Evolutionary conservation across 2,113 vertebrate species (phyloP), one percentile per base, ranked within the genome.

Genomic region (Rhinichthys klamathensis): DNA sequence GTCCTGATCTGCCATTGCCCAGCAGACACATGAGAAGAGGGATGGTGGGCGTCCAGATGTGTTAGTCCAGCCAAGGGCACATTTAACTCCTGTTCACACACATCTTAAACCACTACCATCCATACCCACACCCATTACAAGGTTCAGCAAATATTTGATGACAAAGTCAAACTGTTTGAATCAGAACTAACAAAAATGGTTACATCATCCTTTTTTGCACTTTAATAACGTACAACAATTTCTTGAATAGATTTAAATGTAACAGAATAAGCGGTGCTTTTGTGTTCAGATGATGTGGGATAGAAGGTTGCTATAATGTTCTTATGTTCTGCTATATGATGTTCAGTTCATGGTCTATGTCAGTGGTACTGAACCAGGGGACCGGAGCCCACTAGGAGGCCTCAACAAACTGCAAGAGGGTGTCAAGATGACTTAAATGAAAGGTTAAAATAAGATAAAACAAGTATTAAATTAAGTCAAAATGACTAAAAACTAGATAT

Each of bases 61-160:
- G 61, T 84, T 86, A 84, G 87, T 88, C 51, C 77, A 88, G 87
- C 82, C 83, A 70, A 82, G 82, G 82, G 82, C 77, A 86, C 67
- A 70, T 76, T 88, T 79, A 69, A 72, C 72, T 80, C 80, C 60
- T 72, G 70, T 85, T 80, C 79, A 82, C 80, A 87, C 60, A 63
- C 70, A 83, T 79, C 15, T 32, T 54, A 54, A 72, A 58, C 63
- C 6, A 44, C 21, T 32, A 44, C 18, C 15, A 60, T 30, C 27
- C 46, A 70, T 8, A 38, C n/a, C 16, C 18, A 82, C 56, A 54
- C 81, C 46, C 75, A 80, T 83, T 80, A 58, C 54, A 30, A 61
- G 49, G 83, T 76, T 70, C 38, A 11, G 75, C 54, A 81, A 84
- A 76, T 88, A 86, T 88, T 78, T 82, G 87, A 86, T 88, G 84